phyloP scores from a whole-genome alignment of 2,888 invertebrate genomes.

The Agrochola lota region DNA sequence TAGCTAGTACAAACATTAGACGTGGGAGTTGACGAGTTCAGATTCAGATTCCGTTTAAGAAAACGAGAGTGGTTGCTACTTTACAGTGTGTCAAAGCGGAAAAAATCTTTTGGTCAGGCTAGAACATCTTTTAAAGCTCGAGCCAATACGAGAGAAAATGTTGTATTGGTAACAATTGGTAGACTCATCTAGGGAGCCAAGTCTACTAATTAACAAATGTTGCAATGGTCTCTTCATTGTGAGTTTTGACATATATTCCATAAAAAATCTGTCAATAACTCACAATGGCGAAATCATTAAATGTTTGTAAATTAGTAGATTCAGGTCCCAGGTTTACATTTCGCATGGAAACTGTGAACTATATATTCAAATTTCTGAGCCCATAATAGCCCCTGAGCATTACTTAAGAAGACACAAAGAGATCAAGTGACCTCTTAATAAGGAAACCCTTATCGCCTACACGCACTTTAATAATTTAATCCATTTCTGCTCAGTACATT shows the following conservation, averaged over 20 bases:
- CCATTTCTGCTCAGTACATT: constrained; percentile 18
- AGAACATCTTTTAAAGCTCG: neutral
- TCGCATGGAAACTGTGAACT: neutral
- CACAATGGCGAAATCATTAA: neutral
- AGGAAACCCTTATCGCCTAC: constrained; percentile 53
- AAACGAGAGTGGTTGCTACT: too few relatives aligned
- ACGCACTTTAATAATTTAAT: constrained; percentile 42
- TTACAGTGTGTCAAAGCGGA: too few relatives aligned
- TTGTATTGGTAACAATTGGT: neutral
- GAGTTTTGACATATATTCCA: neutral
- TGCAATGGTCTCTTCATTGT: neutral
- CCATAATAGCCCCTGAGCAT: neutral
- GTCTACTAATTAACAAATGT: neutral
- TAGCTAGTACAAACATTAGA: too few relatives aligned
- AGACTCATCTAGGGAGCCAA: neutral
- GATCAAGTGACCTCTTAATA: constrained; percentile 36
- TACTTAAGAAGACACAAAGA: constrained; percentile 14
- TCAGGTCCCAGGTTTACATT: neutral
- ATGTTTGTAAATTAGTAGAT: neutral
- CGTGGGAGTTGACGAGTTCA: too few relatives aligned
- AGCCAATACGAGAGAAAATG: neutral
- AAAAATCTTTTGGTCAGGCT: neutral
- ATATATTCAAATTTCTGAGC: neutral
- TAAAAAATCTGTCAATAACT: too few relatives aligned
- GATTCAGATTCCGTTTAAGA: too few relatives aligned